These are phyloP conservation scores for Lypha dubia DNA, from an alignment of 2,888 invertebrate species.

Conservation along the genomic window DNA sequence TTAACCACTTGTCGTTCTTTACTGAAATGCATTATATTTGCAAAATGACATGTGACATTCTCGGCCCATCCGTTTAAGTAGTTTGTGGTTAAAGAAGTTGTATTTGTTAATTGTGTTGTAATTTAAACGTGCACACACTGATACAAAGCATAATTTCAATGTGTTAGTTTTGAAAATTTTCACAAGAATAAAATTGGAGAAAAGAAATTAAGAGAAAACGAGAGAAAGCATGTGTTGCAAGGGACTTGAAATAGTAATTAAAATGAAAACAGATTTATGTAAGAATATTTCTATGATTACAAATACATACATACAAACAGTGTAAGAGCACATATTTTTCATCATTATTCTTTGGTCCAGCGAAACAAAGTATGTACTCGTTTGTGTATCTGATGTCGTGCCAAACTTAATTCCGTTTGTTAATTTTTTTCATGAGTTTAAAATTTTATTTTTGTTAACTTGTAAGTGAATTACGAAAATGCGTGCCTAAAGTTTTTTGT, in stretches of 20 bases:
- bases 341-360: slow-evolving; percentile 21
- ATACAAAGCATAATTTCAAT: neutral
- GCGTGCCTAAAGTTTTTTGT: slow-evolving; percentile 30
- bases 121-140: neutral
- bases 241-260: slow-evolving; percentile 58
- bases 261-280: slow-evolving; percentile 58
- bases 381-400: neutral
- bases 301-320: neutral
- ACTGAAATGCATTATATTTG: too few relatives aligned
- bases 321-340: neutral
- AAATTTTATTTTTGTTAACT: slow-evolving; percentile 44
- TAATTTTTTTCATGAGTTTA: slow-evolving; percentile 14
- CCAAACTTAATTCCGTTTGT: neutral
- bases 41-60: too few relatives aligned
- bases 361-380: neutral
- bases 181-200: slow-evolving; percentile 10
- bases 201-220: neutral
- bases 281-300: neutral
- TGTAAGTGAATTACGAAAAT: slow-evolving; percentile 55
- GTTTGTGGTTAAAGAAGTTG: too few relatives aligned
- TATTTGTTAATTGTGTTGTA: too few relatives aligned
- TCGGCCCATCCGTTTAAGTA: too few relatives aligned
- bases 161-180: neutral
- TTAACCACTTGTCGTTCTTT: too few relatives aligned
- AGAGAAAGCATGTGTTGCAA: slow-evolving; percentile 31